Evolutionary conservation across 2,797 vertebrate species (phyloP).

Genomic region (Rhabdomys pumilio): DNA sequence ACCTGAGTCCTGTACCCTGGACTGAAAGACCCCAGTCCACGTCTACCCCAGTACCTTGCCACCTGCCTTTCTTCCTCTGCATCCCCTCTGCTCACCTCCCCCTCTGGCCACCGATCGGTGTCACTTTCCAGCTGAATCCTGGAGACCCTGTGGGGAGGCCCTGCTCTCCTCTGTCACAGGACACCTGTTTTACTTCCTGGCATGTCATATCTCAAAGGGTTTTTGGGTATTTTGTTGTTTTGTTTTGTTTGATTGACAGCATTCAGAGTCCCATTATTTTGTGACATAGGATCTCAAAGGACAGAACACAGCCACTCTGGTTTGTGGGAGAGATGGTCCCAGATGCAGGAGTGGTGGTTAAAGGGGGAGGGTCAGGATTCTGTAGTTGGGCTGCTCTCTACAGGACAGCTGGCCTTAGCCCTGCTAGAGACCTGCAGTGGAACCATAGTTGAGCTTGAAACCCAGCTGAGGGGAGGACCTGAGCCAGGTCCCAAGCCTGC

Average conservation of each 20-base stretch:
- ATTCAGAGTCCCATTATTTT: background rate
- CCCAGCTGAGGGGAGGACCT: background rate
- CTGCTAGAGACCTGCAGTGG: background rate
- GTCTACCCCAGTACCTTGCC: background rate
- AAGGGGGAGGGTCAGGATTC: background rate
- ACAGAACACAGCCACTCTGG: background rate
- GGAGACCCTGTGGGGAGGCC: background rate
- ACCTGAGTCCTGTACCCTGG: too few relatives aligned
- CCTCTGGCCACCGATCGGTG: fast-evolving
- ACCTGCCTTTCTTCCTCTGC: background rate
- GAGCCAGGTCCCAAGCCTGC: fast-evolving
- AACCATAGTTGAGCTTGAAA: background rate
- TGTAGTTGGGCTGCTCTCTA: background rate
- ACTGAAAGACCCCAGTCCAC: background rate
- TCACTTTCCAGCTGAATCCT: background rate
- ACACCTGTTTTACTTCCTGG: background rate
- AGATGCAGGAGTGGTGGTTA: background rate
- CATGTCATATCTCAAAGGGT: background rate
- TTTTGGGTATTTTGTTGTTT: background rate
- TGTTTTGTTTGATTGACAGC: background rate
- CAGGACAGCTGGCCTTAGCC: background rate
- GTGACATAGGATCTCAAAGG: background rate
- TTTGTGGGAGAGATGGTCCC: background rate
- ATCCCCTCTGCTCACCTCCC: background rate
- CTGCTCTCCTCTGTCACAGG: background rate